Evolutionary conservation across 2,113 vertebrate species (phyloP).

Genomic region (Lasiurus cinereus): DNA sequence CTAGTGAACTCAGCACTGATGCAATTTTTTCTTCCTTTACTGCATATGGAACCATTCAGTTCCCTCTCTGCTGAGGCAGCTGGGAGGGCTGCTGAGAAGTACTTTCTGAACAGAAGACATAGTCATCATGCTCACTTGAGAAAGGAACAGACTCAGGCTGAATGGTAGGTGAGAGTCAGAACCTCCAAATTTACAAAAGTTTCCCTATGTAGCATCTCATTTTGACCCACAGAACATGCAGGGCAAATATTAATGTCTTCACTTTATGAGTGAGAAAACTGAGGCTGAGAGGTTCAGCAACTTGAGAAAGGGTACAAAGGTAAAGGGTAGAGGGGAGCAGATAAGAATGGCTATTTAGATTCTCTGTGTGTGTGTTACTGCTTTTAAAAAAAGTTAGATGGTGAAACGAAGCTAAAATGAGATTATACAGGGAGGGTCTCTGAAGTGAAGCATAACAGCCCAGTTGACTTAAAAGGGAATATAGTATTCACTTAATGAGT

Average conservation of each 20-base stretch:
- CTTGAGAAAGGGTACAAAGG: neutral
- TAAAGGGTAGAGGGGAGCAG: neutral
- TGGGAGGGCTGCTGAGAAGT: neutral
- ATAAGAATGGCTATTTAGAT: neutral
- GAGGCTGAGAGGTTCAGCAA: neutral
- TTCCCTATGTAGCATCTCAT: neutral
- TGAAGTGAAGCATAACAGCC: neutral
- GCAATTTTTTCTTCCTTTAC: neutral
- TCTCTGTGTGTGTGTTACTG: neutral
- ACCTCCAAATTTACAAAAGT: neutral
- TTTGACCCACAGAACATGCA: neutral
- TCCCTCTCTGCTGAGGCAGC: neutral
- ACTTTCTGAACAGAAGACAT: neutral
- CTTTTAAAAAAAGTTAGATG: neutral
- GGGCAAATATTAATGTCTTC: neutral
- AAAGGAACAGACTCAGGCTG: neutral
- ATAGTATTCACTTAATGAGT: neutral
- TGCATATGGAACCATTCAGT: neutral
- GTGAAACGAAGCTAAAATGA: conserved; percentile 19
- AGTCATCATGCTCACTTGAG: neutral
- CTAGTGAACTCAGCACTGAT: neutral
- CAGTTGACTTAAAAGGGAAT: neutral
- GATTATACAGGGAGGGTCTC: neutral
- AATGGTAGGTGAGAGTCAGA: neutral
- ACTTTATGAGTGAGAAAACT: neutral